Conservation (phyloP, 2,888 invertebrate genomes). For the Leptarthrus brevirostris region DNA sequence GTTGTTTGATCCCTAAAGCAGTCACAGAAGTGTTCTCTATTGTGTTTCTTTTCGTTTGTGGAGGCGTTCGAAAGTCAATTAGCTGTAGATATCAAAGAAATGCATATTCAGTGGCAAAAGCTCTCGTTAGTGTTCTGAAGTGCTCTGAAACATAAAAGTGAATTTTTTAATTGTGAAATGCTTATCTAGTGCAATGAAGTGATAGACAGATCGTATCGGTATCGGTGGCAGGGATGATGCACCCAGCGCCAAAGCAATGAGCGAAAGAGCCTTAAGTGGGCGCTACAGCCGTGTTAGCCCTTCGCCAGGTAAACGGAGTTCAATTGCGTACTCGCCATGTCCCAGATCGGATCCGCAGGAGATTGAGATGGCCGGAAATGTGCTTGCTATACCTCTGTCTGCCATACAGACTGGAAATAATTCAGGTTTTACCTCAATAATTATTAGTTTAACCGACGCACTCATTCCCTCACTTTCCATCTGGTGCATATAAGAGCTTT, state of each 20-base stretch:
- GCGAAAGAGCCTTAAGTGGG: conserved; percentile 60
- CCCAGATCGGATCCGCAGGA: conserved; percentile 66
- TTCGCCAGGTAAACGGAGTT: conserved; percentile 65
- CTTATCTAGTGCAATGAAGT: conserved; percentile 26
- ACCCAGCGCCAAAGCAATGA: conserved; percentile 57
- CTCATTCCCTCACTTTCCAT: background rate
- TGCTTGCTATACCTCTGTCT: conserved; percentile 67
- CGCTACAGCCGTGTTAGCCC: conserved; percentile 66
- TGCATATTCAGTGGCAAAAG: background rate
- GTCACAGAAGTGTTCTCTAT: background rate
- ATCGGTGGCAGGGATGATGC: conserved; percentile 34
- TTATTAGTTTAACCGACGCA: background rate
- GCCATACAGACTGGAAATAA: conserved; percentile 64
- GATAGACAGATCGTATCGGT: background rate
- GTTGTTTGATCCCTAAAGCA: conserved; percentile 2
- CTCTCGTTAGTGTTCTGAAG: background rate
- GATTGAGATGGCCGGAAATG: conserved; percentile 62
- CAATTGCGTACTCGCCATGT: conserved; percentile 66
- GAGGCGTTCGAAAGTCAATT: background rate
- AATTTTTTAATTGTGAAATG: conserved; percentile 12
- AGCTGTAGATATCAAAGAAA: background rate
- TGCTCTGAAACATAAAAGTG: background rate
- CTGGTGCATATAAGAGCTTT: background rate
- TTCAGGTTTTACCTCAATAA: conserved; percentile 56
- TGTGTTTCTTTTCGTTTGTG: conserved; percentile 8